Evolutionary conservation across 1,140 invertebrate genomes (phyloP).

Genomic region (Wasmannia auropunctata): DNA sequence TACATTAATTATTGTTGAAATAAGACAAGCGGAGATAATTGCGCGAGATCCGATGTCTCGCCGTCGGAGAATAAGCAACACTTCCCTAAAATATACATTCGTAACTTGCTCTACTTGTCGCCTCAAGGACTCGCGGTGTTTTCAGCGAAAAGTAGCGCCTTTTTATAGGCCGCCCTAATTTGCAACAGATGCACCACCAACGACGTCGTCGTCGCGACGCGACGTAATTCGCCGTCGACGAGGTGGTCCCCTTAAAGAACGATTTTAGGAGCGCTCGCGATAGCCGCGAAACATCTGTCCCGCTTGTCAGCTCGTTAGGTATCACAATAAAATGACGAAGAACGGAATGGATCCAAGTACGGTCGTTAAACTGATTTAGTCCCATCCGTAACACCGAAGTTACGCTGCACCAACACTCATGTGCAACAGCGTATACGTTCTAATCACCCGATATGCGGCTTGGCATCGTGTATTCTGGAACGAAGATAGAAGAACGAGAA

Average conservation of each 20-base stretch:
- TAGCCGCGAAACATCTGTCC: conserved; percentile 52
- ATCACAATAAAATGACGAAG: conserved; percentile 42
- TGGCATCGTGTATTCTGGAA: conserved; percentile 32
- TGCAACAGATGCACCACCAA: conserved; percentile 60
- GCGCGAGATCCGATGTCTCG: background rate
- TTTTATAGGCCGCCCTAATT: conserved; percentile 58
- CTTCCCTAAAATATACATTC: background rate
- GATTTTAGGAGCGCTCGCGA: conserved; percentile 38
- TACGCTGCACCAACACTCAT: background rate
- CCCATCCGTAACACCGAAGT: background rate
- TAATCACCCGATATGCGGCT: background rate
- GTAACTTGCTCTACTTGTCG: conserved; percentile 22
- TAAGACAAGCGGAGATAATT: background rate
- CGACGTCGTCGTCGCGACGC: conserved; percentile 46
- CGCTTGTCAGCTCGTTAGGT: conserved; percentile 54
- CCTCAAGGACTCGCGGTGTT: conserved; percentile 7
- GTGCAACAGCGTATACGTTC: background rate
- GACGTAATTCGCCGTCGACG: conserved; percentile 6
- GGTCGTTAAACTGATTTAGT: conserved; percentile 51
- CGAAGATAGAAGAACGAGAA: conserved; percentile 55
- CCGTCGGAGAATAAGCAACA: background rate
- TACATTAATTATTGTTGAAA: background rate
- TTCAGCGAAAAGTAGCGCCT: conserved; percentile 54
- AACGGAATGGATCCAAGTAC: conserved; percentile 27
- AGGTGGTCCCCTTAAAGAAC: conserved; percentile 36